Evolutionary conservation across 2,113 vertebrate species (phyloP).

Genomic region (Bostrychus sinensis): DNA sequence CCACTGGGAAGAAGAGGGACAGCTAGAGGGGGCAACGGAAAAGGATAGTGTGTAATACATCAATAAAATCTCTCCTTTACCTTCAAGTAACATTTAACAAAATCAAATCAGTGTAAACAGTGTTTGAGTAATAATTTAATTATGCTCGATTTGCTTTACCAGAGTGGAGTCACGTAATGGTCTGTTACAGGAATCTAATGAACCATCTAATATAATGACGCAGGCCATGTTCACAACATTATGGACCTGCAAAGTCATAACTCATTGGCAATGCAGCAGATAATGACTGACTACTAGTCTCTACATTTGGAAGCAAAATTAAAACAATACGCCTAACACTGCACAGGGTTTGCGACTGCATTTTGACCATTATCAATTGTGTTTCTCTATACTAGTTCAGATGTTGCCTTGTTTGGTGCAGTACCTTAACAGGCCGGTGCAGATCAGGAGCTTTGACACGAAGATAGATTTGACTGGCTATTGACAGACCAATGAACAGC

Average conservation of each 20-base stretch:
- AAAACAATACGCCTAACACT: too few relatives aligned
- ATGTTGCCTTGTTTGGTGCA: neutral
- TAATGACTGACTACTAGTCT: neutral
- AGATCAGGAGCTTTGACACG: constrained; percentile 78
- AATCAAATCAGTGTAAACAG: constrained; percentile 2
- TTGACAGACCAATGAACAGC: constrained; percentile 84
- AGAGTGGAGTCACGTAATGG: neutral
- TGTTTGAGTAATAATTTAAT: constrained; percentile 3
- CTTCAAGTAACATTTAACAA: neutral
- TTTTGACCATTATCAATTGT: too few relatives aligned
- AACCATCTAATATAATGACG: neutral
- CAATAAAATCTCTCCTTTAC: neutral
- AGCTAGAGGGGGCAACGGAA: constrained; percentile 58
- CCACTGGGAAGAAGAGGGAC: constrained; percentile 83
- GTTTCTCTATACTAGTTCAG: neutral
- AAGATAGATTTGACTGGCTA: constrained; percentile 82
- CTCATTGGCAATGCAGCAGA: neutral
- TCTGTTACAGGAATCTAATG: neutral
- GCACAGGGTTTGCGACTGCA: too few relatives aligned
- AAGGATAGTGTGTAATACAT: neutral
- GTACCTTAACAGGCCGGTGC: constrained; percentile 80
- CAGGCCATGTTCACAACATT: constrained; percentile 3
- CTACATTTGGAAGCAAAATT: neutral
- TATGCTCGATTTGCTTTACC: neutral
- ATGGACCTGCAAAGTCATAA: neutral